These are phyloP conservation scores for Alcis repandata DNA, from an alignment of 2,888 invertebrate species.

Conservation along the genomic window DNA sequence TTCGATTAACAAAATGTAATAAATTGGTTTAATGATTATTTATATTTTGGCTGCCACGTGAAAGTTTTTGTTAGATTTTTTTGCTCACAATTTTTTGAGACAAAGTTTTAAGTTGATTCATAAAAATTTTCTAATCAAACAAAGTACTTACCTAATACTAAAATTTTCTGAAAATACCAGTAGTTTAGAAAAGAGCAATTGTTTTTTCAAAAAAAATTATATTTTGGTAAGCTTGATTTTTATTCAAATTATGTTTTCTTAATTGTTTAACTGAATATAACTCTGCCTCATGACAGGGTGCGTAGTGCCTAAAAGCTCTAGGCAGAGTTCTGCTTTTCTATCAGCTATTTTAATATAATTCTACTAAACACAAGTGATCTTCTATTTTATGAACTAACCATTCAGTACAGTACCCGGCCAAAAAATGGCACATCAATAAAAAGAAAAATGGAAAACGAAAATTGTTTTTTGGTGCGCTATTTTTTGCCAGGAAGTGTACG, in stretches of 20 bases:
- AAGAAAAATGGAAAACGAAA: background rate
- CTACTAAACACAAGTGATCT: background rate
- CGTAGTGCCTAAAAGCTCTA: too few relatives aligned
- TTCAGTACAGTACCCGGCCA: background rate
- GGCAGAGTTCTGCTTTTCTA: too few relatives aligned
- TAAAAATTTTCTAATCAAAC: background rate
- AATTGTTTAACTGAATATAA: too few relatives aligned
- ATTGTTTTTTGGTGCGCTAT: background rate
- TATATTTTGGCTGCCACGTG: background rate
- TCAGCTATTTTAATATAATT: background rate
- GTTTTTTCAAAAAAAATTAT: too few relatives aligned
- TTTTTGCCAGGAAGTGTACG: constrained; percentile 2
- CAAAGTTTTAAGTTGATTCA: background rate
- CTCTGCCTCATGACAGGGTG: too few relatives aligned
- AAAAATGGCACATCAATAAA: background rate
- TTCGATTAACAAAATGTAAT: background rate
- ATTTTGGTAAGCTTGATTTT: too few relatives aligned
- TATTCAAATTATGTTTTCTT: too few relatives aligned
- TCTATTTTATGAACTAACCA: constrained; percentile 3
- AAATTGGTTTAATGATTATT: constrained; percentile 2
- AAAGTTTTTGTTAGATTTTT: background rate
- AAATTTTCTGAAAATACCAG: too few relatives aligned
- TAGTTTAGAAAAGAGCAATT: too few relatives aligned
- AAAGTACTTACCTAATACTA: background rate
- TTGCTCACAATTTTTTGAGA: too few relatives aligned